Evolutionary conservation across 2,888 invertebrate genomes (phyloP), one percentile per base, ranked within the genome.

Genomic region (Pristionchus entomophagus): DNA sequence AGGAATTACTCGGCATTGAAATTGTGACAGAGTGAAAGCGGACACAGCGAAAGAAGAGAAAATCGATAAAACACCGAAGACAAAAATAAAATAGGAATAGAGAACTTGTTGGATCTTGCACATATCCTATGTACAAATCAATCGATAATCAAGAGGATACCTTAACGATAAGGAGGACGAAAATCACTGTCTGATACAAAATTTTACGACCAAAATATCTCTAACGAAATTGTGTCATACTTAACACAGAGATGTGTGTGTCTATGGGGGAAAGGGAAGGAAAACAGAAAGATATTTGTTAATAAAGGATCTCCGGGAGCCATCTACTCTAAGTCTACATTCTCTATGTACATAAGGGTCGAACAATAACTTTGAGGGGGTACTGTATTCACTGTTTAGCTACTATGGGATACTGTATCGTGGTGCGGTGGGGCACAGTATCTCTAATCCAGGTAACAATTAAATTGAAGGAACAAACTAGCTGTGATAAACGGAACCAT

Each of bases 171-270:
- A 38, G n/a, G 22, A 0, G 38, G 45, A 45, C 14, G 62, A 65
- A 65, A 29, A 45, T 41, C 73, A 73, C 26, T 35, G 41, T 41
- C 26, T n/a, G 17, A 41, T 45, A n/a, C 12, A 26, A 22, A n/a
- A 45, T 10, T 45, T 73, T n/a, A n/a, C n/a, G 69, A 41, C 38
- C 69, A n/a, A 69, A 41, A 41, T 69, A 41, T 73, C 73, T 73
- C 41, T 41, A 73, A 73, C 73, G 41, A 73, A 73, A 73, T 73
- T 73, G 73, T n/a, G 73, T 73, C 73, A 73, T 73, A 73, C 65
- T 65, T 65, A n/a, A 5, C 56, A 56, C 65, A 35, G 69, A 69
- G 19, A 56, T 56, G 56, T 41, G 41, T 35, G 65, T 65, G 73
- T 73, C 41, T 73, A 73, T 73, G 38, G 41, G 41, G 26, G 65